Percentiles rank a stretch among this genome's conserved stretches.
These are phyloP conservation scores for Periplaneta americana DNA, from an alignment of 1,140 invertebrate species.

Conservation along the genomic window DNA sequence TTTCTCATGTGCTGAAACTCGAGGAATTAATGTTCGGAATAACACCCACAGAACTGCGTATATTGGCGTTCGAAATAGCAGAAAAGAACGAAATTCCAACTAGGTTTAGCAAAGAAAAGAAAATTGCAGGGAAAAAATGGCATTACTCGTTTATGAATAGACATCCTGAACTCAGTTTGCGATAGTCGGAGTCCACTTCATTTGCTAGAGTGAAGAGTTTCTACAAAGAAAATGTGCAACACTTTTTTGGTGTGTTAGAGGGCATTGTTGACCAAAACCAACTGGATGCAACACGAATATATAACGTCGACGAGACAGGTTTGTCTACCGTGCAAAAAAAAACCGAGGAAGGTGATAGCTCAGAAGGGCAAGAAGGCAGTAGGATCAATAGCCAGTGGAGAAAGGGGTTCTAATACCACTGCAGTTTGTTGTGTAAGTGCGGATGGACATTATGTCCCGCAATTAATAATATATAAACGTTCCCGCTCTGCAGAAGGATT, in stretches of 20 bases:
- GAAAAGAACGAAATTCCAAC: constrained; percentile 20
- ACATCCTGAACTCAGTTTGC: too few relatives aligned
- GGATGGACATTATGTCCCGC: constrained; percentile 30
- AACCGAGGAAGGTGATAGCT: constrained; percentile 27
- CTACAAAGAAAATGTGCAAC: constrained; percentile 29
- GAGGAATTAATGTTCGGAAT: constrained; percentile 1
- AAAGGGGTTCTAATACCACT: constrained; percentile 38
- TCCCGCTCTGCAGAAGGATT: constrained; percentile 27
- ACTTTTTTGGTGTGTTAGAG: constrained; percentile 29
- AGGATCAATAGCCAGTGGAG: constrained; percentile 35
- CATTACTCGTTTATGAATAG: constrained; percentile 35
- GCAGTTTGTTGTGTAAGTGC: constrained; percentile 32
- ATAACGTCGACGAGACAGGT: constrained; percentile 35
- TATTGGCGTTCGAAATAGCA: too few relatives aligned
- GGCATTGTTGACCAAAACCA: constrained; percentile 28
- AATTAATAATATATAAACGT: constrained; percentile 23
- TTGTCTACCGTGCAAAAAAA: constrained; percentile 29
- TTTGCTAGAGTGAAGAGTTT: constrained; percentile 34
- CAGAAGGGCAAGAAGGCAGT: constrained; percentile 35
- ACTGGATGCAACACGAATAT: constrained; percentile 32
- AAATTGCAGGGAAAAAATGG: constrained; percentile 37
- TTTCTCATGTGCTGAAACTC: not conserved
- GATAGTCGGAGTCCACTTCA: constrained; percentile 37
- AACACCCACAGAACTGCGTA: not conserved
- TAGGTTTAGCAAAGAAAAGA: constrained; percentile 29